Evolutionary conservation across 2,113 vertebrate genomes (phyloP).

Genomic region (Cervus canadensis): DNA sequence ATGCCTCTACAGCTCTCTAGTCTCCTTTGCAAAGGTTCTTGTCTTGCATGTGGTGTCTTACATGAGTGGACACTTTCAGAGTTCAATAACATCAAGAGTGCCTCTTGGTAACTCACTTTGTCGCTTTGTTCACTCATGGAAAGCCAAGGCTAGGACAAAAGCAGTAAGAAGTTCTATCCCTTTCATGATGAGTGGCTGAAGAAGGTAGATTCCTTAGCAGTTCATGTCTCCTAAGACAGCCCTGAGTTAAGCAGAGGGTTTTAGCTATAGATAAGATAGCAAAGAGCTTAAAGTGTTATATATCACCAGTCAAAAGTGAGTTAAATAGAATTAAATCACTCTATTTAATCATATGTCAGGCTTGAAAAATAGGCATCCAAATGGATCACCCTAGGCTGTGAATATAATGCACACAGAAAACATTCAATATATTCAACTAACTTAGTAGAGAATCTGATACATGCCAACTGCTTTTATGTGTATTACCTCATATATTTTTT

Average conservation of each 20-base stretch:
- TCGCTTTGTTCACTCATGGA: not conserved
- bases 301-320: not conserved
- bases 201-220: not conserved
- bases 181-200: not conserved
- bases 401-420: not conserved
- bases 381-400: not conserved
- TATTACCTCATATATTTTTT: not conserved
- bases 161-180: not conserved
- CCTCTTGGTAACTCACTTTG: not conserved
- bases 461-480: not conserved
- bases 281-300: not conserved
- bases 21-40: not conserved
- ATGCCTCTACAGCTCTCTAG: not conserved
- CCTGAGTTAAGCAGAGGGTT: not conserved
- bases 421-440: not conserved
- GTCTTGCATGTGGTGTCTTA: not conserved
- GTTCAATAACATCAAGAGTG: not conserved
- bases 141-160: not conserved
- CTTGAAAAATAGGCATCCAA: not conserved
- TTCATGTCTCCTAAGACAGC: not conserved
- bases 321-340: not conserved
- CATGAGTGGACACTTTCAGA: not conserved
- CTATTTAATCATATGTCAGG: not conserved
- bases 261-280: not conserved
- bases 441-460: not conserved